phyloP scores from a whole-genome alignment of 2,797 vertebrate genomes.

The Myiotriccus ornatus region DNA sequence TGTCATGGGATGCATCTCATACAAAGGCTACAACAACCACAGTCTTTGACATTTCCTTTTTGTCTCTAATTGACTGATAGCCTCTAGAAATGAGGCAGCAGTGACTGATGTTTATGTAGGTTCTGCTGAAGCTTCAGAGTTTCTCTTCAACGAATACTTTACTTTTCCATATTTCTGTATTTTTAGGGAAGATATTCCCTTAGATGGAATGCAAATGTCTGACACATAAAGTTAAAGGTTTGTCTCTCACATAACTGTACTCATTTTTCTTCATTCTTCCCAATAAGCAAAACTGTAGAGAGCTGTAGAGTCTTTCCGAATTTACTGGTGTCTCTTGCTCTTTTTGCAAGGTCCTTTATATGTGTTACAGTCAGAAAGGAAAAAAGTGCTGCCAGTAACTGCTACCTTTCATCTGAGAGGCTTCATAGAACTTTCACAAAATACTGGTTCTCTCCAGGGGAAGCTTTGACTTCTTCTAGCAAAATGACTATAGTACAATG shows the following conservation, averaged over 20 bases:
- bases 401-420: neutral
- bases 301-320: neutral
- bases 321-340: neutral
- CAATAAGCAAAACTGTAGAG: neutral
- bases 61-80: neutral
- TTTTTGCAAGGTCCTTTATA: neutral
- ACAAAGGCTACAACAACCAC: neutral
- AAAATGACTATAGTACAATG: neutral
- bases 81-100: neutral
- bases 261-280: neutral
- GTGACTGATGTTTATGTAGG: neutral
- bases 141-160: neutral
- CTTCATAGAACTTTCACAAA: neutral
- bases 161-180: neutral
- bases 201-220: neutral
- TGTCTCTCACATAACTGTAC: neutral
- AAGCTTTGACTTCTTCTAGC: neutral
- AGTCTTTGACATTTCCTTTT: neutral
- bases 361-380: neutral
- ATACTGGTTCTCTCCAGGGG: neutral
- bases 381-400: neutral
- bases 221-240: neutral
- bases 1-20: neutral
- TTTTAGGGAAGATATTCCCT: neutral
- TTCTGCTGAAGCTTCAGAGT: neutral